Evolutionary conservation across 1,140 invertebrate genomes (phyloP), one percentile per base, ranked within the genome.

Genomic region (Muscidifurax raptorellus): DNA sequence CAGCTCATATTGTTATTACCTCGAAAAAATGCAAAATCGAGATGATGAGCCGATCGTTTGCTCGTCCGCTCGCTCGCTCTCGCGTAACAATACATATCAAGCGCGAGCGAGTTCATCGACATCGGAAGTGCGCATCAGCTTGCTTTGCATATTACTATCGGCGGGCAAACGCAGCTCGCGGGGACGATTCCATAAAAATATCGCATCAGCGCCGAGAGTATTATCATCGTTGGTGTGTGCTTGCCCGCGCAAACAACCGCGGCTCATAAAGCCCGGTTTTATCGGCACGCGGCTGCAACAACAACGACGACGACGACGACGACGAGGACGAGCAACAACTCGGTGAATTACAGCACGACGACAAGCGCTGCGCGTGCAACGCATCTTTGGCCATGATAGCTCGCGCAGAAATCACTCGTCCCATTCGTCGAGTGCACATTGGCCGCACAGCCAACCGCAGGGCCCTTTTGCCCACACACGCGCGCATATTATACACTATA

Each of bases 371-470:
- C 44, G 12, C 44, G 36, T 7, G 52, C 18, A 59, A 59, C 52
- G n/a, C n/a, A 6, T 59, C 52, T 59, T n/a, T n/a, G 74, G 74
- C 74, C n/a, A 1, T n/a, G n/a, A n/a, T 47, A 28, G 83, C 67
- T 78, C 83, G 75, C n/a, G n/a, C n/a, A n/a, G 74, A 84, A 84
- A 84, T 72, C 76, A n/a, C 32, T 67, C 66, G 66, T 25, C 66
- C 59, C 66, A 22, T 59, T 59, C 52, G 52, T 18, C 52, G 52
- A 59, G 52, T 59, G 52, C 52, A 18, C 52, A 59, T 59, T 59
- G 52, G 52, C 52, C 52, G 6, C 52, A 7, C 52, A 59, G 52
- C 52, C 52, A 59, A 59, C 52, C 52, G 52, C 52, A 59, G 52
- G 52, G 52, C 52, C 52, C 52, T 59, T 36, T 59, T 59, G 52